Base-by-base conservation (phyloP, 1,140 invertebrate species). In the Palaemon carinicauda region DNA sequence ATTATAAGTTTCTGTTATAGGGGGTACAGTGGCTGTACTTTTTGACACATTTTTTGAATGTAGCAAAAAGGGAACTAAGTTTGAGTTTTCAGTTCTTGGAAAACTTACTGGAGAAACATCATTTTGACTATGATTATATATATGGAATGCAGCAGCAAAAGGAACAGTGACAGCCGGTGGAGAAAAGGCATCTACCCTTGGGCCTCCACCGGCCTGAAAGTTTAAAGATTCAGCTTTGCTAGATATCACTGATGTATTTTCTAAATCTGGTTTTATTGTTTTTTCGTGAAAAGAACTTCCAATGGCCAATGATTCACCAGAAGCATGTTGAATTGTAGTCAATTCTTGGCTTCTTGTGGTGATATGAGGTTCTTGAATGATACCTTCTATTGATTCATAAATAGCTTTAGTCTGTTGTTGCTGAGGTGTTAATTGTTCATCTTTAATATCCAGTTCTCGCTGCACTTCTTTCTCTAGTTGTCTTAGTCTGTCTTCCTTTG, bases 341-440 rank as follows among this genome's bases (percentile, higher is more conserved):
- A 10, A 21, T 12, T 33, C 27, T n/a, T n/a, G n/a, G 17, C 54
- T 60, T 27, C 27, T n/a, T 14, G 29, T 17, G 15, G 10, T 14
- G 4, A 10, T 5, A 29, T 21, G 21, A 17, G 53, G 50, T 17
- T 19, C 14, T 27, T 54, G 21, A 17, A 54, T 3, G 27, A 80
- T n/a, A 2, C 78, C 78, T 10, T 52, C 52, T 29, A 80, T 80
- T 27, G 53, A 56, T 31, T 80, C 78, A 33, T 80, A 80, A 31
- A 80, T 80, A 14, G 78, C 78, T 21, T 80, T 80, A 14, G 78
- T 60, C 4, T 15, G 29, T 31, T 31, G 53, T 19, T 80, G 78
- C 29, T 80, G 27, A 29, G 78, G 54, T 19, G 78, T 33, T 19
- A 80, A 31, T 24, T 54, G 31, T 17, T 60, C 60, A 12, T 80